phyloP scores from a whole-genome alignment of 2,888 invertebrate genomes.

The Busseola fusca region DNA sequence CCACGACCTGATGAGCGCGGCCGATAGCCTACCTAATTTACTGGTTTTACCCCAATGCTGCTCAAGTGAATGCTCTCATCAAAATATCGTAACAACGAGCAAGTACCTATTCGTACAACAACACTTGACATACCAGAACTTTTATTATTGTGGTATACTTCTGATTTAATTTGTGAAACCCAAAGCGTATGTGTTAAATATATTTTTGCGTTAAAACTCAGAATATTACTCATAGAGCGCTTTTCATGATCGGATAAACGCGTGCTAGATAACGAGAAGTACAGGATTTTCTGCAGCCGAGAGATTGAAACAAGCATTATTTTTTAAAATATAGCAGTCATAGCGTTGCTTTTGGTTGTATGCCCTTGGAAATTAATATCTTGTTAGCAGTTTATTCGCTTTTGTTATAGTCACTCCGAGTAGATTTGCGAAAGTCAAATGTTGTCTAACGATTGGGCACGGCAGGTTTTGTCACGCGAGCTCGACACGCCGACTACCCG shows the following conservation, averaged over 20 bases:
- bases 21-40: slow-evolving; percentile 64
- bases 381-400: slow-evolving; percentile 76
- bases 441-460: slow-evolving; percentile 83
- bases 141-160: slow-evolving; percentile 1
- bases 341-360: slow-evolving; percentile 47
- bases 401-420: slow-evolving; percentile 73
- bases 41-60: slow-evolving; percentile 34
- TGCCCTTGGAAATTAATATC: slow-evolving; percentile 74
- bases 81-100: slow-evolving; percentile 35
- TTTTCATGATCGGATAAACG: slow-evolving; percentile 27
- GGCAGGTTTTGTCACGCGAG: slow-evolving; percentile 81
- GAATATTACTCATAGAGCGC: slow-evolving; percentile 37
- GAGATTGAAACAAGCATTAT: slow-evolving; percentile 16
- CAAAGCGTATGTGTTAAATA: background rate
- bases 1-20: slow-evolving; percentile 56
- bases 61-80: slow-evolving; percentile 30
- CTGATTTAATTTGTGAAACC: background rate
- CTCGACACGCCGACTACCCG: slow-evolving; percentile 68
- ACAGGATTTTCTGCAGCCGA: slow-evolving; percentile 15
- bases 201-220: slow-evolving; percentile 12
- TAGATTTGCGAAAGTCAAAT: slow-evolving; percentile 82
- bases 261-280: slow-evolving; percentile 19
- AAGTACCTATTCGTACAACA: background rate
- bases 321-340: slow-evolving; percentile 32
- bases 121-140: background rate